phyloP scores from a whole-genome alignment of 2,113 vertebrate species.

The Centropristis striata region DNA sequence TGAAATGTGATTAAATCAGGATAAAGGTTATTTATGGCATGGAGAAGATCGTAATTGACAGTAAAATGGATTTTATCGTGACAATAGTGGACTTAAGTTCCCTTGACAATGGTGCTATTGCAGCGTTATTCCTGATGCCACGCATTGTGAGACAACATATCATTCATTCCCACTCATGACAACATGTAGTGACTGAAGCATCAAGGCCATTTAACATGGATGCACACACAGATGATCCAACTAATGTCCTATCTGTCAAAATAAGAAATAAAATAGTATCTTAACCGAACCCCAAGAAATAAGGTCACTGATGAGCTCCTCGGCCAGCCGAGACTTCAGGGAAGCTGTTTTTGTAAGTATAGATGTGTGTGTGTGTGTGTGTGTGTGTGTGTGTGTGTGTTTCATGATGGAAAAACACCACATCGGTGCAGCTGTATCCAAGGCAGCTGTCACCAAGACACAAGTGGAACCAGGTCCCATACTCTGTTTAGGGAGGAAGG shows the following conservation, averaged over 20 bases:
- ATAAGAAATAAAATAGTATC: not conserved
- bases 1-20: not conserved
- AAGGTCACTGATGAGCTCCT: constrained; percentile 31
- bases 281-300: constrained; percentile 12
- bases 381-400: constrained; percentile 19
- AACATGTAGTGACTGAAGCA: not conserved
- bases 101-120: not conserved
- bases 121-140: not conserved
- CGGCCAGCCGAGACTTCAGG: not conserved
- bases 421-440: constrained; percentile 32
- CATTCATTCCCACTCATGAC: not conserved
- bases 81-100: not conserved
- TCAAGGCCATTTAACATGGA: not conserved
- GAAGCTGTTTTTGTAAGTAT: constrained; percentile 36
- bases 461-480: not conserved
- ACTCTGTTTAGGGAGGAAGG: not conserved
- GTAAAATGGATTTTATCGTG: not conserved
- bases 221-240: not conserved
- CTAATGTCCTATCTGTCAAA: not conserved
- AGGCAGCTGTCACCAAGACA: constrained; percentile 19
- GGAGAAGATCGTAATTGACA: no score
- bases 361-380: no score
- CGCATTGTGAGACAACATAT: not conserved
- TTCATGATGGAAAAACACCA: constrained; percentile 48
- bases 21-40: not conserved